These are phyloP conservation scores for Allygus modestus DNA, from an alignment of 2,888 invertebrate genomes.

Conservation along the genomic window DNA sequence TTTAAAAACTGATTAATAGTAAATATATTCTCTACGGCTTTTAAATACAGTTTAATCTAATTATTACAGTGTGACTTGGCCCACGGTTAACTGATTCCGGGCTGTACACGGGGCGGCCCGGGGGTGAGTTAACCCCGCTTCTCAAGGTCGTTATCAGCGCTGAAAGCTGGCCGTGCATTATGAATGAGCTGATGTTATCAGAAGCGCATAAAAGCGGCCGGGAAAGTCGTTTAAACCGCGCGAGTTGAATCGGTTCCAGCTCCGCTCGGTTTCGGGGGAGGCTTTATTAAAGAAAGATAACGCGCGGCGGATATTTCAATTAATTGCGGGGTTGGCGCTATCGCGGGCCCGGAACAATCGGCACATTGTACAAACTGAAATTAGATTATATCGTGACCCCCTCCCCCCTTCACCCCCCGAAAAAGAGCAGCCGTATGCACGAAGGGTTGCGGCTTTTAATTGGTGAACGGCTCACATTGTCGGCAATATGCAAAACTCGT, in stretches of 20 bases:
- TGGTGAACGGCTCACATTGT: slow-evolving; percentile 45
- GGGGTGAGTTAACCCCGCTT: not conserved
- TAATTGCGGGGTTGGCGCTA: slow-evolving; percentile 55
- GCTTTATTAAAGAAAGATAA: slow-evolving; percentile 60
- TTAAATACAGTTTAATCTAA: too few relatives aligned
- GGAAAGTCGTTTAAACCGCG: slow-evolving; percentile 46
- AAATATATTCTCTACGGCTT: too few relatives aligned
- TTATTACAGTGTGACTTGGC: too few relatives aligned
- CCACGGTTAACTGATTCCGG: too few relatives aligned
- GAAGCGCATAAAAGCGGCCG: not conserved
- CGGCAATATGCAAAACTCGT: slow-evolving; percentile 53
- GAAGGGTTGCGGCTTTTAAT: slow-evolving; percentile 59
- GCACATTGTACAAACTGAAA: slow-evolving; percentile 64
- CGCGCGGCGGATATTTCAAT: slow-evolving; percentile 51
- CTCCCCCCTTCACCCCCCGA: slow-evolving; percentile 2
- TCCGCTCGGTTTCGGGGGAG: slow-evolving; percentile 23
- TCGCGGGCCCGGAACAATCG: slow-evolving; percentile 58
- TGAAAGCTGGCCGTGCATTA: slow-evolving; percentile 45
- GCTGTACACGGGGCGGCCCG: too few relatives aligned
- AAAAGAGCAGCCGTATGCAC: slow-evolving; percentile 59
- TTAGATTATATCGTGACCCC: slow-evolving; percentile 62
- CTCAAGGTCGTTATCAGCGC: slow-evolving; percentile 34
- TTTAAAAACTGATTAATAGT: too few relatives aligned
- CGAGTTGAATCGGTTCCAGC: slow-evolving; percentile 46
- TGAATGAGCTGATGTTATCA: slow-evolving; percentile 49